Evolutionary conservation across 2,113 vertebrate species (phyloP), one percentile per base, ranked within the genome.

Genomic region (Hypomesus transpacificus): DNA sequence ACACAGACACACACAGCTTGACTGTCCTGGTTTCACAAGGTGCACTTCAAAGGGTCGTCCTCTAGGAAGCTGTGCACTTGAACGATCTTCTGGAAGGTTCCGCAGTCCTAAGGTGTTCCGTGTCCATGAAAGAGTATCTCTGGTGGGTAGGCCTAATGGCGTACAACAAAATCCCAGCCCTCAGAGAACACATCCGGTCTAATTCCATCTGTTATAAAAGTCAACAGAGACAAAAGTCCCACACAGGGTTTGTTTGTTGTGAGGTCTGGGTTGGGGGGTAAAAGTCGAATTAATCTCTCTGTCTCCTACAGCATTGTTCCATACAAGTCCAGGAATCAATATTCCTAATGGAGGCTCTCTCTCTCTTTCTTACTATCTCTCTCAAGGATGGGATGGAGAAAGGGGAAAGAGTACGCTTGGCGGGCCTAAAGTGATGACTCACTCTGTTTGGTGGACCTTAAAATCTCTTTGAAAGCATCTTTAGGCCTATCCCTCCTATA

Each of bases 21-120:
- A 5, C 71, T 86, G 88, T 74, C 88, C 89, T 86, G 71, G 70
- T 90, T 91, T 86, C 74, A 80, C 77, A 84, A 85, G 79, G 82
- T 79, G 73, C 68, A 85, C 82, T 76, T 78, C 66, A 72, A 54
- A 83, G 46, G 21, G 66, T 26, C 26, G 80, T 69, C 85, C 88
- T 74, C 78, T 73, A 86, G 64, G 59, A 84, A 75, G 78, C 83
- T 75, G 24, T 51, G 59, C 6, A 3, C 51, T 58, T 54, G 11
- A 78, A 78, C 84, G 75, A 20, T 71, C 68, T 64, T 65, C 0
- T 53, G 18, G 62, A 72, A 62, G 80, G n/a, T n/a, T 80, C 52
- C 61, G n/a, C 5, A n/a, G 57, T 70, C 72, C 18, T 66, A 59
- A 3, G 70, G 68, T 16, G 67, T 21, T 68, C 54, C 6, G 5